Evolutionary conservation across 2,113 vertebrate genomes (phyloP).

Genomic region (Puntigrus tetrazona): DNA sequence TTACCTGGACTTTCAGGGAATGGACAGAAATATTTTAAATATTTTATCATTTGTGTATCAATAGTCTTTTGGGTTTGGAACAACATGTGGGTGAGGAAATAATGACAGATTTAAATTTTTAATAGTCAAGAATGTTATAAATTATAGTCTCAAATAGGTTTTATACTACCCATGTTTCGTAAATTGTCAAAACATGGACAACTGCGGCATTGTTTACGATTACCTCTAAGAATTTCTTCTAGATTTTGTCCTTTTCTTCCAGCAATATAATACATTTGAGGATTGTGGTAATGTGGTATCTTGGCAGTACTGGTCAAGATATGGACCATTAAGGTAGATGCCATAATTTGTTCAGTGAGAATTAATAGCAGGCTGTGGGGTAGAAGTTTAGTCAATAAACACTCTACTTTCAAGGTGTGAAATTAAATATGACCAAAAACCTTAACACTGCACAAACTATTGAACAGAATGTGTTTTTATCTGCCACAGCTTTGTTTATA

Average conservation of each 20-base stretch:
- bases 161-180: conserved; percentile 8
- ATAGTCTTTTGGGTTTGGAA: neutral
- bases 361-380: neutral
- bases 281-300: neutral
- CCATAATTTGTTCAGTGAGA: neutral
- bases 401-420: neutral
- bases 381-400: neutral
- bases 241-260: neutral
- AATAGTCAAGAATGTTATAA: neutral
- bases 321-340: neutral
- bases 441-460: neutral
- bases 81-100: neutral
- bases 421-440: neutral
- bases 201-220: neutral
- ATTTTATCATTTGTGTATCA: neutral
- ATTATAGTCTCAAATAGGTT: neutral
- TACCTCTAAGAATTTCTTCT: neutral
- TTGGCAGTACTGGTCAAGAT: neutral
- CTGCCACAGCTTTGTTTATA: neutral
- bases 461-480: neutral
- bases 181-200: conserved; percentile 29
- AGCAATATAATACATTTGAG: neutral
- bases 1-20: neutral
- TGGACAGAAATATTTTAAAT: neutral
- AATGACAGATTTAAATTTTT: neutral